Evolutionary conservation across 2,888 invertebrate genomes (phyloP), one percentile per base, ranked within the genome.

Genomic region (Latheticus oryzae): DNA sequence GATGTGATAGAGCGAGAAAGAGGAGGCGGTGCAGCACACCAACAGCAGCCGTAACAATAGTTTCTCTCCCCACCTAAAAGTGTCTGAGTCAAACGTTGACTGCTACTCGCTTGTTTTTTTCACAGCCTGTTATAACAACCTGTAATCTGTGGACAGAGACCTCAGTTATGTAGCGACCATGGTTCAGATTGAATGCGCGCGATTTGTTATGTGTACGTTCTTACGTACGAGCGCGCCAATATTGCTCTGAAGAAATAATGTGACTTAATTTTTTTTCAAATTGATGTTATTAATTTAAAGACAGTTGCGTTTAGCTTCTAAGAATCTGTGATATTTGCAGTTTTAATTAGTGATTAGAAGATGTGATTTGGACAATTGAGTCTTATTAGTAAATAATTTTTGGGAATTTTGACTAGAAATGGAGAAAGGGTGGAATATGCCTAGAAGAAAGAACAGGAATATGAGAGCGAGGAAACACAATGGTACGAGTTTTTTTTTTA

Each of bases 51-150:
- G 61, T 63, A 69, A 72, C 74, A 74, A 73, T 72, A 73, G 72
- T 68, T 64, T n/a, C n/a, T n/a, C 66, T 67, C 64, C 67, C 65
- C 60, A 56, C 65, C 60, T n/a, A n/a, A 56, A 60, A 63, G 65
- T 64, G 65, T 66, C 64, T 58, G 65, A 64, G 61, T 62, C 66
- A 60, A 63, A 64, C 67, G 68, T 23, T 23, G 50, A 50, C 50
- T 50, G 50, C 50, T 50, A 50, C 50, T 50, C 50, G 50, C 37
- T 69, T 71, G 73, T 76, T 75, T 76, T 76, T n/a, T 76, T 74
- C 75, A 74, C 73, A 71, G 73, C 71, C 70, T 60, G 68, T 73
- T 76, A 76, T 76, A 77, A 76, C 76, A 76, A 77, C 77, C 76
- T 77, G 76, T 76, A 75, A 75, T 76, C 75, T 72, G 47, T 65